Percentiles rank a stretch among this genome's conserved stretches.
Evolutionary conservation across 2,113 vertebrate genomes (phyloP).

Genomic region (Baryphthengus martii): DNA sequence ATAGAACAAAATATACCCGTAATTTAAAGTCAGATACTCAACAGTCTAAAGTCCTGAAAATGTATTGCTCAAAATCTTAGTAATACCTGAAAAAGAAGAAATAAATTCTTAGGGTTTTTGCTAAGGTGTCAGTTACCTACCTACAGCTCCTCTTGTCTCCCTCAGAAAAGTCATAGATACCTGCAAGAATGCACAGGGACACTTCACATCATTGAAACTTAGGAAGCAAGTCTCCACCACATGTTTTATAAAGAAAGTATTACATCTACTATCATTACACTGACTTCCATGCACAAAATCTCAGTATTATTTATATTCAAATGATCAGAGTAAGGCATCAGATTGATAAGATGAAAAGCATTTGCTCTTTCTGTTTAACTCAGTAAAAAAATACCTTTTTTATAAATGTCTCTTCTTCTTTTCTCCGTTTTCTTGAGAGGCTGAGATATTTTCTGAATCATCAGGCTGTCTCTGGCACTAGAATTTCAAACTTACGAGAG

Average conservation of each 20-base stretch:
- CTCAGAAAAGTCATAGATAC: background rate
- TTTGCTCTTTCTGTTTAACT: background rate
- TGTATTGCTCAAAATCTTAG: accelerated
- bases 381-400: background rate
- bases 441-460: background rate
- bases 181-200: background rate
- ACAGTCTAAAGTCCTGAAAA: background rate
- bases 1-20: background rate
- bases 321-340: background rate
- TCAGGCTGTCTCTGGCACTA: background rate
- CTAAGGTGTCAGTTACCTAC: background rate
- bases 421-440: background rate
- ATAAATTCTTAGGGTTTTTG: accelerated
- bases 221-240: background rate
- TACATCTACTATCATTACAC: background rate
- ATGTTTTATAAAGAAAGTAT: background rate
- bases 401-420: background rate
- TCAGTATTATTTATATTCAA: background rate
- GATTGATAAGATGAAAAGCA: background rate
- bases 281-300: background rate
- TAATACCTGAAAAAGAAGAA: background rate
- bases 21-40: background rate
- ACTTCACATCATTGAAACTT: background rate
- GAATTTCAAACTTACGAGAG: conserved; percentile 3
- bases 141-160: background rate